Evolutionary conservation across 2,888 invertebrate genomes (phyloP).

Genomic region (Coelopa pilipes): DNA sequence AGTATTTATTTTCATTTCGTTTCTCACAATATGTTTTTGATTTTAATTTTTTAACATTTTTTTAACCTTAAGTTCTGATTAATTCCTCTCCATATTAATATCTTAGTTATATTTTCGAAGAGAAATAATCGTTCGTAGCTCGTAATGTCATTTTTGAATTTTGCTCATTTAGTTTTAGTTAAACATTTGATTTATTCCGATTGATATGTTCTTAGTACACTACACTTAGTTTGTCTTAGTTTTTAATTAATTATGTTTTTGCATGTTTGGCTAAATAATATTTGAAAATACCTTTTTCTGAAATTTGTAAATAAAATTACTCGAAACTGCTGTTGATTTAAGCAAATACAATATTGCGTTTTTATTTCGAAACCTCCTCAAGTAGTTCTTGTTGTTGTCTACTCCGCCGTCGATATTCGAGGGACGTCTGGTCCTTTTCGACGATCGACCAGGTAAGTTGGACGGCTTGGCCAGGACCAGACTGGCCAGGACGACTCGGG

Average conservation of each 20-base stretch:
- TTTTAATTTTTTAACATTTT: background rate
- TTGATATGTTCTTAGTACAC: constrained; percentile 7
- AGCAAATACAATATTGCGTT: constrained; percentile 33
- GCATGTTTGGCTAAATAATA: constrained; percentile 35
- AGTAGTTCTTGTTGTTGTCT: too few species aligned
- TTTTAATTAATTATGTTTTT: constrained; percentile 15
- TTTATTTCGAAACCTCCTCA: constrained; percentile 34
- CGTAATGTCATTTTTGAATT: constrained; percentile 11
- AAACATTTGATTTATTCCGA: constrained; percentile 9
- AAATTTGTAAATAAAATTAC: constrained; percentile 37
- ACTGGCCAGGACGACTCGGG: too few species aligned
- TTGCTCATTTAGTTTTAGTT: constrained; percentile 14
- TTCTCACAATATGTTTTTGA: background rate
- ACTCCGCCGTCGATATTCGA: too few species aligned
- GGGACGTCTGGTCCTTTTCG: too few species aligned
- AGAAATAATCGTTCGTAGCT: background rate
- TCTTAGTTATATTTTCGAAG: background rate
- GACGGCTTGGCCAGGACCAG: too few species aligned
- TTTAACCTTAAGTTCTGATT: background rate
- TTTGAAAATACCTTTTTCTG: constrained; percentile 15
- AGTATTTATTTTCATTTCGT: background rate
- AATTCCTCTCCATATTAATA: background rate
- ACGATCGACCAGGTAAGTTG: too few species aligned
- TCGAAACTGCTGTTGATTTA: constrained; percentile 38
- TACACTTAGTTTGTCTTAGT: constrained; percentile 21